Evolutionary conservation across 2,113 vertebrate genomes (phyloP), one percentile per base, ranked within the genome.

Genomic region (Phocoena phocoena): DNA sequence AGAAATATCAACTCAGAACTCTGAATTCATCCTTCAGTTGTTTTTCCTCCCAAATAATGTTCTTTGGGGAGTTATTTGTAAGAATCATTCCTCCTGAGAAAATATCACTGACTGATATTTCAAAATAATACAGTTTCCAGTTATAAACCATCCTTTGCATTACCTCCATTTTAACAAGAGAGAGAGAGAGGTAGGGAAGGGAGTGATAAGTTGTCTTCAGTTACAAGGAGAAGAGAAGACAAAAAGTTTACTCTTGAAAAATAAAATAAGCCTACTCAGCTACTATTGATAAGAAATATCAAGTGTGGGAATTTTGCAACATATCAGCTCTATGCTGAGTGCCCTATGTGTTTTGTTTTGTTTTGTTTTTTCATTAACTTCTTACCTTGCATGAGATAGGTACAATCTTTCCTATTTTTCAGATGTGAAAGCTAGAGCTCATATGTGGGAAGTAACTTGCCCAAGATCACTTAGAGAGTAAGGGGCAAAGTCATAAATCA

Each of bases 51-150:
- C 63, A 83, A 85, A 84, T 92, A 77, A 81, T 82, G 53, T 85
- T 91, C 63, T 92, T 82, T 47, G 28, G 55, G 71, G 31, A 47
- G 28, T 33, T 33, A 41, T 73, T 84, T 88, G 53, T 44, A 93
- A 58, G 79, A 97, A 79, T 71, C 33, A 28, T 53, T 73, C 90
- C 81, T 94, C 77, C 84, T 84, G n/a, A 96, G 92, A 96, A 97
- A 98, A 97, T 96, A 95, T 95, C 95, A 97, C 97, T 88, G 76
- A 90, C 87, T 97, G 92, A 95, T 84, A 97, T 95, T 98, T 93
- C 65, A 90, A 94, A 88, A 92, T 92, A 96, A 95, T 88, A 86
- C 10, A 31, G n/a, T 77, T 90, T 89, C 31, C 47, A 77, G 10
- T 70, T 95, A 80, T 85, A 14, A 88, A 31, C 95, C n/a, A 86